A percentile compares a stretch with the other conserved stretches of the same genome.
phyloP scores from a whole-genome alignment of 2,797 vertebrate genomes.

The Spea hammondii region DNA sequence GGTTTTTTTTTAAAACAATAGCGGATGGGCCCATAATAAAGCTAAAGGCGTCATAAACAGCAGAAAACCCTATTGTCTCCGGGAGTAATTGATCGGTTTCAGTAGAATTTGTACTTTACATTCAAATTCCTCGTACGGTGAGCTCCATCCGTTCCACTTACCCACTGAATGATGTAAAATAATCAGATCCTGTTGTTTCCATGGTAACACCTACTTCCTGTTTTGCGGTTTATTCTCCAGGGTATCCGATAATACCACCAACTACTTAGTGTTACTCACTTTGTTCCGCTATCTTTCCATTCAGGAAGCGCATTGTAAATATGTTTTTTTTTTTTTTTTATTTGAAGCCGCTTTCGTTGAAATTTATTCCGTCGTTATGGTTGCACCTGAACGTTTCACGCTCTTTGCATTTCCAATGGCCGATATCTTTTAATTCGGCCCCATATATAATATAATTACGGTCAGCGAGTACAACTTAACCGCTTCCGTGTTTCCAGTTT shows the following conservation, averaged over 20 bases:
- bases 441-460: no score
- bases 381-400: neutral
- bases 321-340: neutral
- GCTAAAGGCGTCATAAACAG: slow-evolving; percentile 7
- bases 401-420: no score
- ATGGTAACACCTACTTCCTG: slow-evolving; percentile 21
- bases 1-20: slow-evolving; percentile 12
- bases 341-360: slow-evolving; percentile 5
- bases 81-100: slow-evolving; percentile 4
- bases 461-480: no score
- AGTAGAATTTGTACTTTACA: slow-evolving; percentile 23
- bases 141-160: slow-evolving; percentile 2
- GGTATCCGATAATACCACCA: neutral
- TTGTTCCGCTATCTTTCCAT: slow-evolving; percentile 8
- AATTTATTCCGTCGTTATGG: neutral
- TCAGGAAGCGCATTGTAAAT: neutral
- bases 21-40: neutral
- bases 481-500: no score
- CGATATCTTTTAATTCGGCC: no score
- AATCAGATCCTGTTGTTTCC: slow-evolving; percentile 23
- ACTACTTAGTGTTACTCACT: neutral
- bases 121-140: slow-evolving; percentile 14
- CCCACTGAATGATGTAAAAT: neutral
- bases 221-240: slow-evolving; percentile 10
- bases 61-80: slow-evolving; percentile 10